Base-by-base conservation (phyloP, 1,140 invertebrate species). In the Apocrypta bakeri region DNA sequence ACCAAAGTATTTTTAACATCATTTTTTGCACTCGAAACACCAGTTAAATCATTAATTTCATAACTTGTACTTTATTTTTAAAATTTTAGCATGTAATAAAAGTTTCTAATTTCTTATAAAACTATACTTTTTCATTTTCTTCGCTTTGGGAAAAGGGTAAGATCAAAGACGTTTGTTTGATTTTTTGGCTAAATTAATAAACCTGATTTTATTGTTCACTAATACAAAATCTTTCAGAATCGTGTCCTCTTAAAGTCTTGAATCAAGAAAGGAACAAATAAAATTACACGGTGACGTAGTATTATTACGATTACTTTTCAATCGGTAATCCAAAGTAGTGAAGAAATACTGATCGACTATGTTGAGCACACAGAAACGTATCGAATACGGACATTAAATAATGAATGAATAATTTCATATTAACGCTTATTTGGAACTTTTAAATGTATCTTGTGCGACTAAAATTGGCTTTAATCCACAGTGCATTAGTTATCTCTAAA, bases 371-470 rank as follows among this genome's bases (percentile, higher is more conserved):
- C n/a, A n/a, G n/a, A n/a, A n/a, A n/a, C n/a, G n/a, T 71, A 71
- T 31, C 21, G 75, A 9, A 69, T 76, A 71, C 37, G 64, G 66
- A 21, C 25, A 61, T 56, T 21, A n/a, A 56, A 68, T 68, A 82
- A 82, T 31, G 61, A 82, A 82, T 25, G 48, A 48, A 48, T 56
- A 0, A 63, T 69, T 81, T 64, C 77, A 63, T 21, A n/a, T 33
- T 72, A n/a, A n/a, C n/a, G n/a, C n/a, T n/a, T n/a, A 82, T 72
- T 64, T 74, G 31, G 66, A 64, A 66, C 27, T 69, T 81, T 31
- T 84, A 74, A 81, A 77, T 85, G 78, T 78, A 72, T 66, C 79
- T 63, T 82, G 82, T 77, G 84, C 84, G 40, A 75, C 66, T 80
- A 81, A 82, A 85, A 79, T 77, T 83, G 66, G 72, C 77, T 73